Percentiles rank a stretch among this genome's conserved stretches.
Conservation (phyloP, 2,797 vertebrate species). For the Paramormyrops hopkinsi region DNA sequence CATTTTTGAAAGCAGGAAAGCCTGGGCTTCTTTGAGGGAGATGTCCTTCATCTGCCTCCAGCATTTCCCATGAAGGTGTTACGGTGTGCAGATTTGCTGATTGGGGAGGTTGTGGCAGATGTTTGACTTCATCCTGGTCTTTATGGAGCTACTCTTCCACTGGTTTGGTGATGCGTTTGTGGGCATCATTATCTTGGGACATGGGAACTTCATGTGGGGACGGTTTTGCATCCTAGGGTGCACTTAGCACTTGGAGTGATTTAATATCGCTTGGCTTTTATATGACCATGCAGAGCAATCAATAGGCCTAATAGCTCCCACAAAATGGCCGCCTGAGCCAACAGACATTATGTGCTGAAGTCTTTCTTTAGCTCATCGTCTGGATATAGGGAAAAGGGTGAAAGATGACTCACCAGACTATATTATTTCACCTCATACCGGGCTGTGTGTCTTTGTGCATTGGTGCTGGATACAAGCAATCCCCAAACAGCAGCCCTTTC, state of each 20-base stretch:
- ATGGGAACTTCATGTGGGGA: not conserved
- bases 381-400: not conserved
- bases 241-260: not conserved
- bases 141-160: not conserved
- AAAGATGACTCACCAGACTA: not conserved
- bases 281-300: not conserved
- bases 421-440: not conserved
- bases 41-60: not conserved
- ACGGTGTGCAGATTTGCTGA: not conserved
- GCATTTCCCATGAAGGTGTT: not conserved
- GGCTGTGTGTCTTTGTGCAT: not conserved
- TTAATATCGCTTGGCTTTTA: not conserved
- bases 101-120: not conserved
- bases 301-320: not conserved
- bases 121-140: not conserved
- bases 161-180: not conserved
- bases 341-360: not conserved
- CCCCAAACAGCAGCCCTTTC: not conserved
- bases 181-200: not conserved
- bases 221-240: not conserved
- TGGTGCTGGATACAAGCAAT: not conserved
- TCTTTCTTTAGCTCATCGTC: not conserved
- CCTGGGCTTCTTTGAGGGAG: not conserved
- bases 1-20: not conserved
- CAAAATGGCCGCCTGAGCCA: not conserved